These are phyloP conservation scores for Ligdia adustata DNA, from an alignment of 2,888 invertebrate genomes.

Conservation along the genomic window DNA sequence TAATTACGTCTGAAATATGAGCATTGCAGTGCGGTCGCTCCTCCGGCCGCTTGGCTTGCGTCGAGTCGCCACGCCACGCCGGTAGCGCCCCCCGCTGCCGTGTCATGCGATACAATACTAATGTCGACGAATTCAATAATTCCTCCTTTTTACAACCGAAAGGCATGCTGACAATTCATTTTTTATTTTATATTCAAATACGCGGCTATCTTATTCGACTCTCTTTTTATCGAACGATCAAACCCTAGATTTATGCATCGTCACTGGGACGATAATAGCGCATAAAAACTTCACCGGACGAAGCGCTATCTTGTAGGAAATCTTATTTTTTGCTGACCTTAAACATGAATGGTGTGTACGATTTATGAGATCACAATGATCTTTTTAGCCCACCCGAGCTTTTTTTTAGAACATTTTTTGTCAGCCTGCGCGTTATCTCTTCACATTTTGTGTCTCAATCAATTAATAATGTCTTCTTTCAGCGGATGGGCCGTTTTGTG, in stretches of 20 bases:
- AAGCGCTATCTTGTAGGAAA: conserved; percentile 76
- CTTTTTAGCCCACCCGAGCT: conserved; percentile 72
- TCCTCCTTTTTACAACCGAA: conserved; percentile 42
- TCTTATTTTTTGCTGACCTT: conserved; percentile 71
- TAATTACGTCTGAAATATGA: conserved; percentile 68
- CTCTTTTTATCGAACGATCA: conserved; percentile 40
- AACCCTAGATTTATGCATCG: conserved; percentile 47
- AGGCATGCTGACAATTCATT: conserved; percentile 33
- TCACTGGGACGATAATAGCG: conserved; percentile 51
- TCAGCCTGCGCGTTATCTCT: conserved; percentile 61
- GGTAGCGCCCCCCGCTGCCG: conserved; percentile 76
- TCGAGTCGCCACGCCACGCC: conserved; percentile 42
- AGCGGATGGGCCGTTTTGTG: conserved; percentile 66
- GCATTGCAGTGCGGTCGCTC: conserved; percentile 39
- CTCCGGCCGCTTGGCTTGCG: neutral
- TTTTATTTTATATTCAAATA: conserved; percentile 23
- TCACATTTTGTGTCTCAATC: conserved; percentile 80
- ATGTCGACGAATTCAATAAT: conserved; percentile 58
- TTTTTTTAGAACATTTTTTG: conserved; percentile 54
- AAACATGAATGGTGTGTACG: conserved; percentile 80
- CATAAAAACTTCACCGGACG: conserved; percentile 73
- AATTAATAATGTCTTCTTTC: conserved; percentile 81
- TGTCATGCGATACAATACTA: conserved; percentile 73
- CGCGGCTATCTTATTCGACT: conserved; percentile 18
- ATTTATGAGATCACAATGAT: conserved; percentile 80